Evolutionary conservation across 2,888 invertebrate species (phyloP).

Genomic region (Acanthococcus lagerstroemiae): DNA sequence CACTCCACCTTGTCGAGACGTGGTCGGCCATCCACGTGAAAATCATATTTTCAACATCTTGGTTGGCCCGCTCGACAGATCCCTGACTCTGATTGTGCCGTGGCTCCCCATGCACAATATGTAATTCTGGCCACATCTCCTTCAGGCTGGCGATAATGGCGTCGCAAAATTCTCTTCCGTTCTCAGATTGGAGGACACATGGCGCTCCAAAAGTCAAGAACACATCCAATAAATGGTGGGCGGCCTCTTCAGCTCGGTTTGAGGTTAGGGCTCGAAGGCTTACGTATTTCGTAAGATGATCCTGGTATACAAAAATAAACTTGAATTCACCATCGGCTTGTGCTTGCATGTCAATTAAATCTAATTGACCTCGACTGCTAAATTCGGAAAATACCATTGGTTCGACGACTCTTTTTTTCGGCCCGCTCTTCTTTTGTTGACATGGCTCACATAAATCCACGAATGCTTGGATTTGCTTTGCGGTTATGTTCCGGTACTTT

Average conservation of each 20-base stretch:
- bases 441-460: conserved; percentile 4
- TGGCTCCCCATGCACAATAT: conserved; percentile 15
- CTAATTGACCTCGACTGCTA: conserved; percentile 38
- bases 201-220: conserved; percentile 24
- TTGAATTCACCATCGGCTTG: conserved; percentile 40
- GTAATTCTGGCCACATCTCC: conserved; percentile 20
- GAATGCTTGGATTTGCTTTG: not conserved
- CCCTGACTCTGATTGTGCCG: conserved; percentile 20
- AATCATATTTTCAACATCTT: conserved; percentile 9
- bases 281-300: conserved; percentile 40
- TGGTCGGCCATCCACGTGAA: conserved; percentile 12
- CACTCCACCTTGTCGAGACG: not conserved
- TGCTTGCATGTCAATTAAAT: conserved; percentile 39
- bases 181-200: conserved; percentile 8
- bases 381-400: not conserved
- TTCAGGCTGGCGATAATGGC: not conserved
- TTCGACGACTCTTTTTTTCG: conserved; percentile 2
- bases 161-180: conserved; percentile 17
- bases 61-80: no score
- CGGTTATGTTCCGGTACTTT: not conserved
- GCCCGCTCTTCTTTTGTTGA: conserved; percentile 2
- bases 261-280: conserved; percentile 39
- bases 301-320: conserved; percentile 40
- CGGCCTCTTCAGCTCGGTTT: conserved; percentile 38
- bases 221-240: conserved; percentile 36